A percentile compares a stretch with the other conserved stretches of the same genome.
Evolutionary conservation across 2,113 vertebrate genomes (phyloP).

Genomic region (Dasyornis broadbenti): DNA sequence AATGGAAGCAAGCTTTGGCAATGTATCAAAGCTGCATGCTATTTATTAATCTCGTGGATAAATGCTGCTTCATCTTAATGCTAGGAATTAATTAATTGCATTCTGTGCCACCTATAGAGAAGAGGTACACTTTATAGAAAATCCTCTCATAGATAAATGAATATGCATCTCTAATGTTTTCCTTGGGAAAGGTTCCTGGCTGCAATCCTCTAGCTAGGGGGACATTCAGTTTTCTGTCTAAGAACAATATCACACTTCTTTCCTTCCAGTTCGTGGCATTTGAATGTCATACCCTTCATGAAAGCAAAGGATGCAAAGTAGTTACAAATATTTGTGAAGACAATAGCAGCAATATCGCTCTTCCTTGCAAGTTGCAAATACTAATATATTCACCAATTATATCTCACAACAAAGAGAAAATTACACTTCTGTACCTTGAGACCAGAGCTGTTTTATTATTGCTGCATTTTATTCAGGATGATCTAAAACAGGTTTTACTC

Average conservation of each 20-base stretch:
- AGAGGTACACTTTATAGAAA: background rate
- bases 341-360: conserved; percentile 9
- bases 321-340: conserved; percentile 38
- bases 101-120: conserved; percentile 31
- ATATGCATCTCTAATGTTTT: conserved; percentile 31
- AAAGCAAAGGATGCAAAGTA: background rate
- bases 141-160: conserved; percentile 34
- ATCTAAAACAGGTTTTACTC: conserved; percentile 50
- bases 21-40: background rate
- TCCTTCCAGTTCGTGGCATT: conserved; percentile 4
- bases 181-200: conserved; percentile 18
- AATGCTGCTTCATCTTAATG: conserved; percentile 28
- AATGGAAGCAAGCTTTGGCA: background rate
- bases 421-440: conserved; percentile 40
- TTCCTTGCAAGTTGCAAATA: conserved; percentile 31
- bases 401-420: conserved; percentile 50
- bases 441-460: conserved; percentile 49
- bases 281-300: conserved; percentile 24
- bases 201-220: background rate
- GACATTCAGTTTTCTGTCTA: conserved; percentile 22
- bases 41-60: conserved; percentile 54
- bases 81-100: conserved; percentile 57
- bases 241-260: conserved; percentile 38
- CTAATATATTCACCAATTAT: conserved; percentile 61
- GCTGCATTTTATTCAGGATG: conserved; percentile 10